A percentile compares a stretch with the other conserved stretches of the same genome.
Conservation (phyloP, 1,140 invertebrate genomes). For the Aphelinus certus region DNA sequence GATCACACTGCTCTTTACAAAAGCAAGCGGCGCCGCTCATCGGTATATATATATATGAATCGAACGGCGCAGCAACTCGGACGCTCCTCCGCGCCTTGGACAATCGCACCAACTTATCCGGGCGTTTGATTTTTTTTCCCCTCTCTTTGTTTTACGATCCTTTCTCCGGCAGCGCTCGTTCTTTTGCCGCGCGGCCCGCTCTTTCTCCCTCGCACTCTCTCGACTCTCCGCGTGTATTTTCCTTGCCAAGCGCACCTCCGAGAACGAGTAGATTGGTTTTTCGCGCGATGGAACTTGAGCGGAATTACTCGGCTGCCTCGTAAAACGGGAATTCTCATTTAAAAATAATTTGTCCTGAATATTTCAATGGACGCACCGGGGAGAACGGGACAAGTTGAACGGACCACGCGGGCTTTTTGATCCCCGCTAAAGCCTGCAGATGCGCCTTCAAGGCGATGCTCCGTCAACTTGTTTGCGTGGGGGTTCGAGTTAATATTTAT, state of each 20-base stretch:
- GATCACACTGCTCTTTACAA: too few relatives aligned
- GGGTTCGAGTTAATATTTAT: too few relatives aligned
- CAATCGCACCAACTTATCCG: too few relatives aligned
- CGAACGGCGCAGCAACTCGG: neutral
- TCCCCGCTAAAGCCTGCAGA: too few relatives aligned
- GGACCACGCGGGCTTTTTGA: too few relatives aligned
- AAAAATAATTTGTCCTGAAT: conserved; percentile 1
- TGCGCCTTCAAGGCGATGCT: too few relatives aligned
- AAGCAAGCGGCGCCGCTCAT: too few relatives aligned
- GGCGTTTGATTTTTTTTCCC: conserved; percentile 15
- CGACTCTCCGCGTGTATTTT: neutral
- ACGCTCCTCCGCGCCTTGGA: neutral
- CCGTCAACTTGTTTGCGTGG: too few relatives aligned
- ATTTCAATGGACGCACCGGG: too few relatives aligned
- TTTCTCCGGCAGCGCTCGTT: neutral
- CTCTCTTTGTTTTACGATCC: too few relatives aligned
- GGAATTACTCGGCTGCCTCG: neutral
- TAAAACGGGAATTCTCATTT: conserved; percentile 5
- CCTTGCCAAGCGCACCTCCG: neutral
- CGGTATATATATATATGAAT: too few relatives aligned
- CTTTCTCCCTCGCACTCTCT: conserved; percentile 6
- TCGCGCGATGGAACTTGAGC: neutral
- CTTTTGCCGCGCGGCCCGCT: neutral
- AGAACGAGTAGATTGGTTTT: neutral
- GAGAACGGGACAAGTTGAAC: too few relatives aligned